phyloP scores from a whole-genome alignment of 2,797 vertebrate genomes.

The Pantherophis alleghaniensis region DNA sequence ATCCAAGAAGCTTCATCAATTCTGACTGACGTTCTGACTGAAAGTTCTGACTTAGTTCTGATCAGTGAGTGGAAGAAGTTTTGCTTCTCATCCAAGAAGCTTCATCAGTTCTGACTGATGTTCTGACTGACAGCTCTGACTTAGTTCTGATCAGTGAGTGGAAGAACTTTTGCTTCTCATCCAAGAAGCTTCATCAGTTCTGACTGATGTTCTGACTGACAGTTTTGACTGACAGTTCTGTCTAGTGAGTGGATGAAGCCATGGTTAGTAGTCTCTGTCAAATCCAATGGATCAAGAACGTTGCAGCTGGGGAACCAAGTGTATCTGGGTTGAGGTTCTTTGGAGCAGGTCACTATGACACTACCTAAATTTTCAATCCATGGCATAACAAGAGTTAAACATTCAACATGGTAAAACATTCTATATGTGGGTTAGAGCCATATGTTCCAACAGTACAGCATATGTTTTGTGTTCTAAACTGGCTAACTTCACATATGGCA shows the following conservation, averaged over 20 bases:
- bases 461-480: not conserved
- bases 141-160: too few species aligned
- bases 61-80: too few species aligned
- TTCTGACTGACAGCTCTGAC: too few species aligned
- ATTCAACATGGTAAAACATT: not conserved
- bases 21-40: too few species aligned
- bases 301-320: not conserved
- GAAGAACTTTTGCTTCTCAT: too few species aligned
- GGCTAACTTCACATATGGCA: not conserved
- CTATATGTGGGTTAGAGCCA: not conserved
- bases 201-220: too few species aligned
- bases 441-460: not conserved
- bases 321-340: not conserved
- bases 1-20: too few species aligned
- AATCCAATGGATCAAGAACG: not conserved
- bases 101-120: too few species aligned
- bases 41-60: too few species aligned
- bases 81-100: too few species aligned
- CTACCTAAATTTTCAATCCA: not conserved
- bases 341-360: not conserved
- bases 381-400: not conserved
- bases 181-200: too few species aligned
- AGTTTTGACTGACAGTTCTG: too few species aligned
- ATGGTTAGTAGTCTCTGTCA: not conserved
- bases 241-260: not conserved